Percentiles rank a stretch among this genome's conserved stretches.
Evolutionary conservation across 2,113 vertebrate species (phyloP).

Genomic region (Sylvicapra grimmia): DNA sequence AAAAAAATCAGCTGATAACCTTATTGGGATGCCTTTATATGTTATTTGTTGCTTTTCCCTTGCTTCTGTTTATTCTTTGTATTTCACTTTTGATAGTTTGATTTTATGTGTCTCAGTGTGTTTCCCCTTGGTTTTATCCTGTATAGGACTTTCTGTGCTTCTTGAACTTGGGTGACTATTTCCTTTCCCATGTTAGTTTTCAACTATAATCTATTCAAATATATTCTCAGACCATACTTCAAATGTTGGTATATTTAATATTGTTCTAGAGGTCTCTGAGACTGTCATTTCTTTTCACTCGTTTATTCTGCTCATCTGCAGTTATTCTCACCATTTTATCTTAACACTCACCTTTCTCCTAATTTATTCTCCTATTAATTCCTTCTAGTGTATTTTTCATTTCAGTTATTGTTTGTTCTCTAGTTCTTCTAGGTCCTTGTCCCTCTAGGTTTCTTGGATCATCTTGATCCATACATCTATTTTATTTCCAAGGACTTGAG

Average conservation of each 20-base stretch:
- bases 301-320: background rate
- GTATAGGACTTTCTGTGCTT: background rate
- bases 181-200: background rate
- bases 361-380: background rate
- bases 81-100: background rate
- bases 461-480: background rate
- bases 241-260: background rate
- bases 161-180: background rate
- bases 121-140: background rate
- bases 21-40: background rate
- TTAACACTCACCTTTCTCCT: background rate
- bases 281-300: background rate
- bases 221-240: background rate
- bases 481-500: background rate
- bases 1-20: background rate
- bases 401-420: background rate
- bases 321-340: background rate
- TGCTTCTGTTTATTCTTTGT: background rate
- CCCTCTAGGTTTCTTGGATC: background rate
- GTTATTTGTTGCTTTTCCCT: background rate
- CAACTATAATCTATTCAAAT: background rate
- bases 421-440: background rate
- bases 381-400: background rate
- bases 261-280: background rate
- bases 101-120: background rate